These are phyloP conservation scores for Chrysogorgia sp. DNA, from an alignment of 92 coral and sea anemone species.

Conservation along the genomic window DNA sequence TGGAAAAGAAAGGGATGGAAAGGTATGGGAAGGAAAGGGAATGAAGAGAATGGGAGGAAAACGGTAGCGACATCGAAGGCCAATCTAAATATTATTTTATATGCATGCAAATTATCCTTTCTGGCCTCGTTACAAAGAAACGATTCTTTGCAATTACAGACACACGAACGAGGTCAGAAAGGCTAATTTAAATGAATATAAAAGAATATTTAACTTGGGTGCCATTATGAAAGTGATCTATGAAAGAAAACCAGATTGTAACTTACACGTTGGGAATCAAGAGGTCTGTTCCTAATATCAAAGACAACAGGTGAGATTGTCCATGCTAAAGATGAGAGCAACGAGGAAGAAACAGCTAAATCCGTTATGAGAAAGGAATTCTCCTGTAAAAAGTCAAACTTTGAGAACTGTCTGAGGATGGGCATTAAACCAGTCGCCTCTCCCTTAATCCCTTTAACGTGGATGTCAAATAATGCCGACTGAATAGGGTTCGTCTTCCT, in stretches of 20 bases:
- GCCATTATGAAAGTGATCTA: too few relatives aligned
- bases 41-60: background rate
- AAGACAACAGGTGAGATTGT: background rate
- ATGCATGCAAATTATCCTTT: too few relatives aligned
- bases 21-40: background rate
- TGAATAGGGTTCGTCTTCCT: background rate
- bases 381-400: background rate
- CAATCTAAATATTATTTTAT: too few relatives aligned
- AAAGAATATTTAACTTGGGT: too few relatives aligned
- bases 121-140: too few relatives aligned
- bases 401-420: background rate
- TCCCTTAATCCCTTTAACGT: background rate
- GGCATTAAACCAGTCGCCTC: background rate
- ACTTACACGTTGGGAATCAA: background rate
- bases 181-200: too few relatives aligned
- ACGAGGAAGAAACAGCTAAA: background rate
- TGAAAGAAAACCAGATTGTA: background rate
- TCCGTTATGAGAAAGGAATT: background rate
- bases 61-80: background rate
- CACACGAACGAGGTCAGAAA: too few relatives aligned
- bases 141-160: too few relatives aligned
- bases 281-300: constrained; percentile 8
- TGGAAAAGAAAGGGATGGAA: background rate
- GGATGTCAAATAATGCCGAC: background rate
- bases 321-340: background rate